Evolutionary conservation across 1,140 invertebrate genomes (phyloP), one percentile per base, ranked within the genome.

Genomic region (Zaprionus ornatus): DNA sequence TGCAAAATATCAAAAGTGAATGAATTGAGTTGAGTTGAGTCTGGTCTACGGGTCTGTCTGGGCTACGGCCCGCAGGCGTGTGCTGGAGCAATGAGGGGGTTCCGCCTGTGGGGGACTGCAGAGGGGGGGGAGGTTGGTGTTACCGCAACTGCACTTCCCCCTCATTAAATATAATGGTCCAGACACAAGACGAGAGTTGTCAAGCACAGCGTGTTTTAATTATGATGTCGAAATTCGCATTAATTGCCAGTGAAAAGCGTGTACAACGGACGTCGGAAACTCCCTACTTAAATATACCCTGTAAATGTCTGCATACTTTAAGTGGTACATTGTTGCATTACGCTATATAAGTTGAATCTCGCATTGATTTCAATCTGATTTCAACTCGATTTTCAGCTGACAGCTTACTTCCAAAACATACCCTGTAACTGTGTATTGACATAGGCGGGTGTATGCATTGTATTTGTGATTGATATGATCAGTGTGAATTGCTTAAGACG

Each of bases 171-270:
- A 79, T 88, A 88, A 88, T 85, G 81, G 85, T 9, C n/a, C 76
- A 85, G 80, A 81, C 80, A 62, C 77, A 76, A 87, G 79, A 82
- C 77, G 64, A 82, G 64, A 82, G 84, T 87, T 81, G 83, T 82
- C 84, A 83, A 74, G 70, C 57, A 45, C 52, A 67, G 37, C 80
- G 72, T 61, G 70, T 76, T 85, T 90, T 90, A 90, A 90, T 90
- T 90, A 90, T 90, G 86, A 90, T 90, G 85, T 90, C 85, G 85
- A 90, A 90, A 90, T 77, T 85, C 82, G 76, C 86, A 90, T 90
- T 90, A 90, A 90, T 90, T 90, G 86, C 72, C 75, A 74, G 64
- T 73, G 82, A 90, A 88, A 90, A 68, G 67, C 64, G 68, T 62
- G 83, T 63, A 61, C 64, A 1, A 45, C 65, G 50, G 48, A 32